A percentile compares a stretch with the other conserved stretches of the same genome.
Conservation (phyloP, 2,797 vertebrate species). For the Sphaeramia orbicularis region DNA sequence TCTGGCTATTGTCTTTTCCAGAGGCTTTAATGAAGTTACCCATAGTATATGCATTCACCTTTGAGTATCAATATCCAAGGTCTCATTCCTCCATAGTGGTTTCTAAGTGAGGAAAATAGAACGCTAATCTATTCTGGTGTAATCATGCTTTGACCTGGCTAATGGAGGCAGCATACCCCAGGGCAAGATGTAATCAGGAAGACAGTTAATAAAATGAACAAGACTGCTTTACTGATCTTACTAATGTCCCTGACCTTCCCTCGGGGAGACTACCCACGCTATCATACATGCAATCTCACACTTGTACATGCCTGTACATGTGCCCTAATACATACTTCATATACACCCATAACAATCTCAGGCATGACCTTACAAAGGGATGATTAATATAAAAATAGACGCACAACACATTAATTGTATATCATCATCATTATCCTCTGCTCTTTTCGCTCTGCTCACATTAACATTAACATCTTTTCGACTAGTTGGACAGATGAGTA, state of each 20-base stretch:
- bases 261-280: constrained; percentile 38
- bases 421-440: constrained; percentile 9
- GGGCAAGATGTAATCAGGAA: constrained; percentile 78
- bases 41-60: constrained; percentile 45
- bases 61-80: constrained; percentile 52
- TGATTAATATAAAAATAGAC: constrained; percentile 36
- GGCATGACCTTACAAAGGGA: constrained; percentile 1
- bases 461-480: not conserved
- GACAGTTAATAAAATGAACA: constrained; percentile 83
- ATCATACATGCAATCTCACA: constrained; percentile 20
- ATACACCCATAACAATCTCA: constrained; percentile 7
- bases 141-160: constrained; percentile 79
- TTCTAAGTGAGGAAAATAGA: constrained; percentile 67
- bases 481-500: constrained; percentile 5
- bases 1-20: constrained; percentile 21
- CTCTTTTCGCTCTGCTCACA: constrained; percentile 7
- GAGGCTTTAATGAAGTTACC: constrained; percentile 21
- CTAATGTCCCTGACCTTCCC: constrained; percentile 78
- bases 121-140: constrained; percentile 72
- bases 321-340: constrained; percentile 6
- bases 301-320: constrained; percentile 30
- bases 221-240: constrained; percentile 70
- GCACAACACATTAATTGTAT: constrained; percentile 10
- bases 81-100: constrained; percentile 44
- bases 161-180: constrained; percentile 78